phyloP scores from a whole-genome alignment of 2,113 vertebrate genomes.

The Corythoichthys haematopterus region DNA sequence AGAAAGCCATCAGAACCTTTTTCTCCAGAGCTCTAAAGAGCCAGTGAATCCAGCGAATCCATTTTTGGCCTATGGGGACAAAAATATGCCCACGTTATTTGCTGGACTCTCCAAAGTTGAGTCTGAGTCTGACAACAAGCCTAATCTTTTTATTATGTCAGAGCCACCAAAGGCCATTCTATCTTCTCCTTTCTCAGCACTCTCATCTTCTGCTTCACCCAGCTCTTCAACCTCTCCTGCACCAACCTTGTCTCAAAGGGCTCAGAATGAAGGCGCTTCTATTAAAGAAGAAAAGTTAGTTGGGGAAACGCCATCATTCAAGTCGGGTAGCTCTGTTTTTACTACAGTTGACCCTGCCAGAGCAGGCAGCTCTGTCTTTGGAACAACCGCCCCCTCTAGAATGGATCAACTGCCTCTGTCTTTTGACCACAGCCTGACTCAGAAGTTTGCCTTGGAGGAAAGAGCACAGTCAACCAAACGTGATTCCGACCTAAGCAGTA shows the following conservation, averaged over 20 bases:
- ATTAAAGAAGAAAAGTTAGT: conserved; percentile 76
- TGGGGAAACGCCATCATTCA: conserved; percentile 78
- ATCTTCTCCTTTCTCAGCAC: conserved; percentile 71
- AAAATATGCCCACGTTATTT: conserved; percentile 82
- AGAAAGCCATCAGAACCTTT: conserved; percentile 91
- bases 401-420: conserved; percentile 75
- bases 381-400: conserved; percentile 58
- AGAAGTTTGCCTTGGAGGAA: conserved; percentile 91
- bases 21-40: conserved; percentile 90
- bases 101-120: conserved; percentile 76
- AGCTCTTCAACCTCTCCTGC: conserved; percentile 74
- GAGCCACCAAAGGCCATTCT: conserved; percentile 85
- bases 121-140: conserved; percentile 77
- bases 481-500: conserved; percentile 92
- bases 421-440: conserved; percentile 82
- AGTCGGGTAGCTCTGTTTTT: conserved; percentile 75
- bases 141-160: conserved; percentile 84
- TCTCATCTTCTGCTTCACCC: conserved; percentile 63
- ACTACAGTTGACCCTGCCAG: conserved; percentile 57
- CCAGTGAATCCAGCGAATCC: conserved; percentile 91
- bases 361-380: conserved; percentile 72
- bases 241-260: conserved; percentile 64
- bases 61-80: conserved; percentile 87
- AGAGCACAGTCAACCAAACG: conserved; percentile 84
- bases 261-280: conserved; percentile 70